Evolutionary conservation across 2,888 invertebrate genomes (phyloP).

Genomic region (Selenia dentaria): DNA sequence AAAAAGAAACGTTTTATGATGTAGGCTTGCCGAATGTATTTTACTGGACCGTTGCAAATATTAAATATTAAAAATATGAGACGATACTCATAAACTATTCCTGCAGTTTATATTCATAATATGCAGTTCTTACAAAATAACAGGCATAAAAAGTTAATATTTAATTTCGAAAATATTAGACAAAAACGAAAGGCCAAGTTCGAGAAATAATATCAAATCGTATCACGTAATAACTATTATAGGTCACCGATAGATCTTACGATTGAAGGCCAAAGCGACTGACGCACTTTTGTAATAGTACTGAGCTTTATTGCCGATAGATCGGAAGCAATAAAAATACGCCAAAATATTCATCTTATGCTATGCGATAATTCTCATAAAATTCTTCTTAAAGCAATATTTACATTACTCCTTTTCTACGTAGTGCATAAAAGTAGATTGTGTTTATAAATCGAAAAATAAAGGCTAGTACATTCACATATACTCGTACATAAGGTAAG

Average conservation of each 20-base stretch:
- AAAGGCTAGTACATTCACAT: too few relatives aligned
- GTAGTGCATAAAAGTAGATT: slow-evolving; percentile 11
- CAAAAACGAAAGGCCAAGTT: too few relatives aligned
- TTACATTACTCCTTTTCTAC: slow-evolving; percentile 17
- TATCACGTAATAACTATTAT: slow-evolving; percentile 16
- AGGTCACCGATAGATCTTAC: slow-evolving; percentile 18
- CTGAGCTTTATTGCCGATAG: slow-evolving; percentile 58
- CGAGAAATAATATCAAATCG: slow-evolving; percentile 1
- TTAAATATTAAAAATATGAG: too few relatives aligned
- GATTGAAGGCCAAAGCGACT: slow-evolving; percentile 52
- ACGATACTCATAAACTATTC: too few relatives aligned
- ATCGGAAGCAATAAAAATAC: slow-evolving; percentile 71
- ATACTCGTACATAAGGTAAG: too few relatives aligned
- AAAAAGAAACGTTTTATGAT: too few relatives aligned
- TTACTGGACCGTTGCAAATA: too few relatives aligned
- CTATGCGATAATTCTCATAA: background rate
- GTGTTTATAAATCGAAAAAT: background rate
- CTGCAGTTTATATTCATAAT: too few relatives aligned
- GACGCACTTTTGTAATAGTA: slow-evolving; percentile 64
- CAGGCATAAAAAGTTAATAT: too few relatives aligned
- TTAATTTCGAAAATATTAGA: too few relatives aligned
- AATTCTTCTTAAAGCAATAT: slow-evolving; percentile 6
- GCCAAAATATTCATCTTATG: slow-evolving; percentile 47
- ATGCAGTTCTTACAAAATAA: too few relatives aligned
- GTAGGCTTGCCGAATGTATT: too few relatives aligned